Evolutionary conservation across 2,888 invertebrate species (phyloP), one percentile per base, ranked within the genome.

Genomic region (Leucophora obtusa): DNA sequence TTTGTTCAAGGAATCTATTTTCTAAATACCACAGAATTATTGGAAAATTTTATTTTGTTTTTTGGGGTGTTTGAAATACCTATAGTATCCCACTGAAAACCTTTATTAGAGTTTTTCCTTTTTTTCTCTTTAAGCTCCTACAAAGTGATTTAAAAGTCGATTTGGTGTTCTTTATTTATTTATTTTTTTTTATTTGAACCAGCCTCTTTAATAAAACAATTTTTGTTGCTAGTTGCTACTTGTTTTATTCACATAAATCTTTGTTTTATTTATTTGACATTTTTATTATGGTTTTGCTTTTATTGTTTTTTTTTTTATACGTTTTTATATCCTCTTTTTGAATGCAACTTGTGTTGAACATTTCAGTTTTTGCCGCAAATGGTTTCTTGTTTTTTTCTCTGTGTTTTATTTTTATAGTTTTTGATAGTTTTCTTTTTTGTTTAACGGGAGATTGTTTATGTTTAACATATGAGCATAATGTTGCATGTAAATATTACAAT

Each of bases 191-290:
- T 28, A 7, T 28, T 38, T 38, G 2, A 10, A 7, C 10, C 38
- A 38, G 14, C 38, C 38, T 38, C 38, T 11, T 38, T 11, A 38
- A 14, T 38, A 38, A 38, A 38, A 38, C 38, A 10, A 38, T 18
- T 21, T 53, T 21, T 15, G 59, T 54, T 43, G n/a, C 14, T 43
- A n/a, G 24, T 51, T 63, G 17, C 38, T n/a, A 51, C 50, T 70
- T 65, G 43, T 70, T 65, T 65, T 43, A 51, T 65, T 62, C 53
- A 24, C 70, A 76, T 80, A 80, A 80, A 80, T 80, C 76, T 72
- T 76, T 69, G 28, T 72, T 68, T 79, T 76, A 76, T 80, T 80
- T 80, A 80, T 80, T 76, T 80, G 80, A 76, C 76, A 68, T 75
- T 80, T 80, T 80, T 80, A 76, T 80, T 80, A 76, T 53, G 75